Evolutionary conservation across 2,888 invertebrate genomes (phyloP), one percentile per base, ranked within the genome.

Genomic region (Ectemnius continuus): DNA sequence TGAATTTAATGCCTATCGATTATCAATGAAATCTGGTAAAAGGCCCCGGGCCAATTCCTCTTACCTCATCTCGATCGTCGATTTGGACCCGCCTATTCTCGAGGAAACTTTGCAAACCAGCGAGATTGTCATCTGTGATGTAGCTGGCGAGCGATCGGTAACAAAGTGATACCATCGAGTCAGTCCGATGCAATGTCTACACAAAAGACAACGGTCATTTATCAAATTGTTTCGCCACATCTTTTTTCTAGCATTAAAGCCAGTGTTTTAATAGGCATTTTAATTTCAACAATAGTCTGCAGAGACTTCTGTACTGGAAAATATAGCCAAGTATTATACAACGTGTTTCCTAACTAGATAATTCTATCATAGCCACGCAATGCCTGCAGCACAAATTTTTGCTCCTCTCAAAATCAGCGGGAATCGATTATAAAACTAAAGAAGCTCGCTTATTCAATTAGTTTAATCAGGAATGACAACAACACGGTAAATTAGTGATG

Each of bases 91-190:
- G 94, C 88, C 96, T 96, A 90, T 94, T 96, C 88, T 95, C 95
- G 87, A 97, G 93, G 92, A 96, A 96, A 87, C 94, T 94, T 88
- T 96, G 96, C 76, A 97, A 92, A 86, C 96, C 97, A 77, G 93
- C 93, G 85, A 95, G 93, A 91, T 96, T 96, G 91, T 97, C 96
- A 91, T 94, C 94, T 90, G 94, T 94, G 90, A 97, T 94, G 91
- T 94, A 96, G 91, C 94, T 94, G 88, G 95, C 93, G 87, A 97
- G 93, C 86, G 96, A 94, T 89, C 95, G 95, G 92, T 95, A 96
- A 92, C 96, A 96, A 91, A 97, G 93, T 84, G 97, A 96, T 93
- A 96, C 95, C 97, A 97, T 97, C 93, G 97, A 97, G 93, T 97
- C 97, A 91, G 95, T 95, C 92, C 96, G 95, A 91, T 96, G 96